Evolutionary conservation across 2,888 invertebrate species (phyloP).

Genomic region (Callinectes sapidus): DNA sequence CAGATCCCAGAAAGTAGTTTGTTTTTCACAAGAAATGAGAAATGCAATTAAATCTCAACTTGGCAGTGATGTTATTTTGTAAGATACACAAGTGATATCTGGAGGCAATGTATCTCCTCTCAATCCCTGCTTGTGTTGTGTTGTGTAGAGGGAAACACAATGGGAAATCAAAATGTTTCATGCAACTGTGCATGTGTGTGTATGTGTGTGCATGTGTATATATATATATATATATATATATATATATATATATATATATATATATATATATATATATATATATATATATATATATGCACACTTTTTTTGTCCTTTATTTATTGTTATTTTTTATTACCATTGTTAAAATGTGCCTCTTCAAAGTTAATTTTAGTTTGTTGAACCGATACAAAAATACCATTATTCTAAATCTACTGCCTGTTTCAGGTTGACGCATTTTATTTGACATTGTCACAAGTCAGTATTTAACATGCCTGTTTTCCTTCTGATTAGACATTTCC

Average conservation of each 20-base stretch:
- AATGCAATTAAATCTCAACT: neutral
- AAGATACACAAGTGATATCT: neutral
- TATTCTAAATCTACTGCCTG: neutral
- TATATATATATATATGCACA: neutral
- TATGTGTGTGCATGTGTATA: too few relatives aligned
- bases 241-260: constrained; percentile 54
- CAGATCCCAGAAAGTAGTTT: neutral
- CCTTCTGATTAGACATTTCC: neutral
- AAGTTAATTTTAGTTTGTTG: neutral
- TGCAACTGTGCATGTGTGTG: too few relatives aligned
- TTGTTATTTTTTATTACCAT: neutral
- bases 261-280: constrained; percentile 47
- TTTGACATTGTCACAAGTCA: neutral
- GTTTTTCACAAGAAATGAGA: neutral
- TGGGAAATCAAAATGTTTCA: neutral
- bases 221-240: constrained; percentile 3
- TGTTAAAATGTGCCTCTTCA: neutral
- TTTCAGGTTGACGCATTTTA: neutral
- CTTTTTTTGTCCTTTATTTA: neutral
- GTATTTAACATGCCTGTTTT: constrained; percentile 11
- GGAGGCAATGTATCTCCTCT: neutral
- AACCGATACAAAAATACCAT: neutral
- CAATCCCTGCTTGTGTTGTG: neutral
- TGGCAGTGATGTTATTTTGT: neutral
- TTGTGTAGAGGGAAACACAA: neutral